Evolutionary conservation across 1,140 invertebrate genomes (phyloP).

Genomic region (Hydropsyche tenuis): DNA sequence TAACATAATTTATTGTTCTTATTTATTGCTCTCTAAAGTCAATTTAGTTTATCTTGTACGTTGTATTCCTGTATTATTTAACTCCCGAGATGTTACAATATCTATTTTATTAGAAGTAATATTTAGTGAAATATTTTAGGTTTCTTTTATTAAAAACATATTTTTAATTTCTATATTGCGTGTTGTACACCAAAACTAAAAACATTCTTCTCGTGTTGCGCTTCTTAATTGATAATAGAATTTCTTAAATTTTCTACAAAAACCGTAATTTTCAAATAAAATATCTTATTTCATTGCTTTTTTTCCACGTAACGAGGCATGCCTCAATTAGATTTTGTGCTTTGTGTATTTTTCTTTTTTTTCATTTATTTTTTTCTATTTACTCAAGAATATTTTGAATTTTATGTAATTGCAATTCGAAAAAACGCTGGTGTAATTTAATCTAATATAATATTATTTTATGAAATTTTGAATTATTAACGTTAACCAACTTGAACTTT

Average conservation of each 20-base stretch:
- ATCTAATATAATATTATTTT: too few species aligned
- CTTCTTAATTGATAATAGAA: slow-evolving; percentile 17
- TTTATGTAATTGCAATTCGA: too few species aligned
- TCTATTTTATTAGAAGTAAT: too few species aligned
- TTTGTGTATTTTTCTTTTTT: neutral
- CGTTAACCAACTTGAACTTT: neutral
- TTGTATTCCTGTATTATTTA: too few species aligned
- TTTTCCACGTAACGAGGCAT: slow-evolving; percentile 1
- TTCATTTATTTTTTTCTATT: neutral
- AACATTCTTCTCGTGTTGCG: slow-evolving; percentile 6
- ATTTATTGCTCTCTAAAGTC: too few species aligned
- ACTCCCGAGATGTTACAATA: too few species aligned
- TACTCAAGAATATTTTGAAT: too few species aligned
- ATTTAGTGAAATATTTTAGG: neutral
- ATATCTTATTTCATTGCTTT: neutral
- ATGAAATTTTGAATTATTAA: too few species aligned
- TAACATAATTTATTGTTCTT: too few species aligned
- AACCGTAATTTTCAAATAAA: slow-evolving; percentile 21
- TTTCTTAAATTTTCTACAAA: slow-evolving; percentile 20
- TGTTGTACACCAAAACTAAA: neutral
- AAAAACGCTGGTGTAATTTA: too few species aligned
- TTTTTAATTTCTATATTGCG: slow-evolving; percentile 15
- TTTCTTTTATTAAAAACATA: neutral
- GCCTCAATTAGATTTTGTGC: neutral
- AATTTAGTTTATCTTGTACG: too few species aligned